These are phyloP conservation scores for Frankliniella intonsa DNA, from an alignment of 2,888 invertebrate genomes.

Conservation along the genomic window DNA sequence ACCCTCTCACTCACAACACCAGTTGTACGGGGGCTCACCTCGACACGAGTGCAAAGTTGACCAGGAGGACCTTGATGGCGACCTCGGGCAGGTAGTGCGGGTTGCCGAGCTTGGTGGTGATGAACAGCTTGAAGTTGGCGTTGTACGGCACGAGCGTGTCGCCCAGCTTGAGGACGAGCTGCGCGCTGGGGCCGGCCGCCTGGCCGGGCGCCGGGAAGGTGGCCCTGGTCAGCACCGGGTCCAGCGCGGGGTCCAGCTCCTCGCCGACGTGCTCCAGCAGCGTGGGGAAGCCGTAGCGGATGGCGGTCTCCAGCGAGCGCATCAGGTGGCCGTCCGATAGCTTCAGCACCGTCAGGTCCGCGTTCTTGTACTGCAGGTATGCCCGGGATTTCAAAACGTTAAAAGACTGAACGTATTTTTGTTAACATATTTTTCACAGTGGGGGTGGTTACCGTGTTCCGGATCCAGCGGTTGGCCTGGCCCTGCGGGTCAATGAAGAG, in stretches of 20 bases:
- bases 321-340: constrained; percentile 67
- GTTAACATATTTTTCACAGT: too few species aligned
- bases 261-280: constrained; percentile 81
- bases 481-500: constrained; percentile 89
- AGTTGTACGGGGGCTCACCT: constrained; percentile 51
- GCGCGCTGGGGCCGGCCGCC: constrained; percentile 55
- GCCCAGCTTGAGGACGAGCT: constrained; percentile 69
- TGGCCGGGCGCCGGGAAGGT: constrained; percentile 61
- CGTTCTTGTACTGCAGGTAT: constrained; percentile 61
- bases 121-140: constrained; percentile 71
- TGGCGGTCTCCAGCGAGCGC: constrained; percentile 50
- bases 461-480: constrained; percentile 89
- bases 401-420: too few species aligned
- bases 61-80: constrained; percentile 76
- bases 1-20: too few species aligned
- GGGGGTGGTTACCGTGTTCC: constrained; percentile 63
- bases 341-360: constrained; percentile 65
- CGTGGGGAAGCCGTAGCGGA: constrained; percentile 57
- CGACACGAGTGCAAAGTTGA: constrained; percentile 83
- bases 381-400: background rate
- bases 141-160: constrained; percentile 78
- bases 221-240: constrained; percentile 73
- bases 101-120: constrained; percentile 84
- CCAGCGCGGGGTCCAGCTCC: constrained; percentile 79
- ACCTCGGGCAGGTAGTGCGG: constrained; percentile 86